These are phyloP conservation scores for Pristionchus arcanus DNA, from an alignment of 2,888 invertebrate genomes.

Conservation along the genomic window DNA sequence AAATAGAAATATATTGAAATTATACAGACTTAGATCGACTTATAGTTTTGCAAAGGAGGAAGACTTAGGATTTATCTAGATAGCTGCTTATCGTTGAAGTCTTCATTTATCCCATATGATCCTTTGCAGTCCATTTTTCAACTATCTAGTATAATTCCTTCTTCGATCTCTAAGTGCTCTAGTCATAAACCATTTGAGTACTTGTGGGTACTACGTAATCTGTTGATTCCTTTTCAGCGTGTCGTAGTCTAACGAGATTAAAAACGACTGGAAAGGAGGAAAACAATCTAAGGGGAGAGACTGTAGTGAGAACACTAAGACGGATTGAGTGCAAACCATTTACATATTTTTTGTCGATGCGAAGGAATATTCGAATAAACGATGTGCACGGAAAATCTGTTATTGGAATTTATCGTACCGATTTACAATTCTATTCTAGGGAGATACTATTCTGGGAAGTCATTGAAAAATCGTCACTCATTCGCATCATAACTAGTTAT, in stretches of 20 bases:
- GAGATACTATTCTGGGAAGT: background rate
- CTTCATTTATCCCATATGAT: background rate
- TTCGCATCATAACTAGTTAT: background rate
- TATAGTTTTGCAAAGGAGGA: background rate
- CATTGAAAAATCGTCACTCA: background rate
- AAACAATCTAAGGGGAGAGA: background rate
- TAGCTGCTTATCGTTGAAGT: background rate
- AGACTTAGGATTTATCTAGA: background rate
- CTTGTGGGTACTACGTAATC: slow-evolving; percentile 12
- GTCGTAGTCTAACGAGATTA: background rate
- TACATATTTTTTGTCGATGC: background rate
- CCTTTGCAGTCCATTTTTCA: background rate
- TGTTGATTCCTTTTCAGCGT: background rate
- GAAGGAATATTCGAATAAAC: background rate
- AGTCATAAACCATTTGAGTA: background rate
- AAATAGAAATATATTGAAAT: background rate
- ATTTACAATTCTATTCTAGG: background rate
- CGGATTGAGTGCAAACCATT: background rate
- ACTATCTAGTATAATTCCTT: background rate
- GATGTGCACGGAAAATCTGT: background rate
- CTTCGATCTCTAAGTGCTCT: background rate
- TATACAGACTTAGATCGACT: background rate
- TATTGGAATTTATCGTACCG: background rate
- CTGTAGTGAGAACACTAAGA: background rate
- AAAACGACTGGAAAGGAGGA: background rate